Percentiles rank a stretch among this genome's conserved stretches.
These are phyloP conservation scores for Orestias chungarensis DNA, from an alignment of 2,797 vertebrate species.

Conservation along the genomic window DNA sequence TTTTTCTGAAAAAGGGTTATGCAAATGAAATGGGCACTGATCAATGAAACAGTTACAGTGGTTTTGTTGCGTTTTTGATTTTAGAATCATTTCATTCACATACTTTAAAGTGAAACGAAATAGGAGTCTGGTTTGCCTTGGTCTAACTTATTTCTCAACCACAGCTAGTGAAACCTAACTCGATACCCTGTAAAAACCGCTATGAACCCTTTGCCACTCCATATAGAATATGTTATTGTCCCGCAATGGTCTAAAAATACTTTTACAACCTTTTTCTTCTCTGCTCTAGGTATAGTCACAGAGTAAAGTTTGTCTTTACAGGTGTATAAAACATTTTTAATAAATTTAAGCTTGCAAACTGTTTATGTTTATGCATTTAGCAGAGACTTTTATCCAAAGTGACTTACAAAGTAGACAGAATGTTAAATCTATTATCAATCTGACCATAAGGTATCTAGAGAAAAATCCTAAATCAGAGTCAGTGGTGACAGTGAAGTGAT, in stretches of 20 bases:
- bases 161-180: slow-evolving; percentile 60
- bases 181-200: slow-evolving; percentile 64
- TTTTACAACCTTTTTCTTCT: slow-evolving; percentile 17
- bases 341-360: too few relatives aligned
- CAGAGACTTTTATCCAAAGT: too few relatives aligned
- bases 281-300: background rate
- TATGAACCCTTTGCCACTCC: slow-evolving; percentile 48
- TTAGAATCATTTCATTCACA: background rate
- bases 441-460: too few relatives aligned
- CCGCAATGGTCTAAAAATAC: slow-evolving; percentile 6
- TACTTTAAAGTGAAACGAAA: background rate
- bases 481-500: too few relatives aligned
- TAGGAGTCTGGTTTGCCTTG: background rate
- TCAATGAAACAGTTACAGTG: background rate
- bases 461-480: too few relatives aligned
- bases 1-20: too few relatives aligned
- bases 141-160: slow-evolving; percentile 34
- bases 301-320: background rate
- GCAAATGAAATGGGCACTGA: background rate
- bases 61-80: background rate
- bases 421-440: too few relatives aligned
- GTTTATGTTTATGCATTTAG: too few relatives aligned
- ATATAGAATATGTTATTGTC: slow-evolving; percentile 20
- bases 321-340: slow-evolving; percentile 1
- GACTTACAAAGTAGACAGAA: too few relatives aligned